A percentile compares a stretch with the other conserved stretches of the same genome.
Conservation (phyloP, 2,888 invertebrate species). For the Dyspetes luteomarginatus region DNA sequence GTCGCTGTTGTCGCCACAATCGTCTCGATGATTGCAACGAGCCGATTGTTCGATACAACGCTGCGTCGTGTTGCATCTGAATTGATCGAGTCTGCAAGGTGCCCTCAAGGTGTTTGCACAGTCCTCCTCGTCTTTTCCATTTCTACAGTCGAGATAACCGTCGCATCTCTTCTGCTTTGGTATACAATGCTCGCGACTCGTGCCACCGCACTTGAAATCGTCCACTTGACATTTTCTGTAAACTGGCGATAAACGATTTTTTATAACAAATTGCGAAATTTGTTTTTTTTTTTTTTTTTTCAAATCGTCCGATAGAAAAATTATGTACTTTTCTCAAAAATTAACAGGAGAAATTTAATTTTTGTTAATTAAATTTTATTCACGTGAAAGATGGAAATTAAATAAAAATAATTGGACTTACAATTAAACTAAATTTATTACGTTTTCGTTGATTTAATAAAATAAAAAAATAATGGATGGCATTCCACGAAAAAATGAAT, state of each 20-base stretch:
- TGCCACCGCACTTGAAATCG: slow-evolving; percentile 93
- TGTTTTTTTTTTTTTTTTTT: no score
- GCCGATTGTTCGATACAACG: slow-evolving; percentile 91
- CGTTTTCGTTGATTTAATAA: background rate
- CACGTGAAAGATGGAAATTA: background rate
- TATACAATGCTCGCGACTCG: slow-evolving; percentile 90
- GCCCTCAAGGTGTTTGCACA: slow-evolving; percentile 86
- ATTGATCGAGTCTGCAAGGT: slow-evolving; percentile 93
- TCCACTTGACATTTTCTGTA: slow-evolving; percentile 94
- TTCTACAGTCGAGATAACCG: slow-evolving; percentile 94
- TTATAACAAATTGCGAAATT: background rate
- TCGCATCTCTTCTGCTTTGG: slow-evolving; percentile 95
- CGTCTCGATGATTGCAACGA: slow-evolving; percentile 95
- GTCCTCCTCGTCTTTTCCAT: slow-evolving; percentile 91
- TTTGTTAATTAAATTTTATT: background rate
- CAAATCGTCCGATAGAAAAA: background rate
- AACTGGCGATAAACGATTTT: slow-evolving; percentile 85
- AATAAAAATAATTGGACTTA: no score
- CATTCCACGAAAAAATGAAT: background rate
- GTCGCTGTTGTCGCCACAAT: slow-evolving; percentile 96
- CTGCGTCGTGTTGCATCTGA: slow-evolving; percentile 91
- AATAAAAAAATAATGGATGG: background rate
- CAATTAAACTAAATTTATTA: no score
- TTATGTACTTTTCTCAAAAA: background rate
- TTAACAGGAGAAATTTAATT: background rate